Percentiles rank a stretch among this genome's conserved stretches.
phyloP scores from a whole-genome alignment of 1,140 invertebrate genomes.

The Cydia fagiglandana region DNA sequence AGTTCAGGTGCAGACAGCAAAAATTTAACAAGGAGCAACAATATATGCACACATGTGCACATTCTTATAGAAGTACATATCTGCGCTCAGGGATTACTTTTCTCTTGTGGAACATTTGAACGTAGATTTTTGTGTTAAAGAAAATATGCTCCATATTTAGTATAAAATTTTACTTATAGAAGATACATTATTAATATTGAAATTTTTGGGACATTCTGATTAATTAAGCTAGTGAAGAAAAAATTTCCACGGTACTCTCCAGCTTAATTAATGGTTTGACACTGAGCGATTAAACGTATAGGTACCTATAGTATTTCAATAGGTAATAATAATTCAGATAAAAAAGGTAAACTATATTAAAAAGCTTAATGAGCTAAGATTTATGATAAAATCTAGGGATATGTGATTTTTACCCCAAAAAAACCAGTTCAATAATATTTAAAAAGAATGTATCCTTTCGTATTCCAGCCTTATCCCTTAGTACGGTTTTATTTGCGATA shows the following conservation, averaged over 20 bases:
- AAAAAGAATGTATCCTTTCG: conserved; percentile 25
- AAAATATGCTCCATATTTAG: too few relatives aligned
- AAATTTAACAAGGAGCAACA: neutral
- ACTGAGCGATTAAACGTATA: too few relatives aligned
- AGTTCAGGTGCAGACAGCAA: neutral
- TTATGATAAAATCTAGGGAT: neutral
- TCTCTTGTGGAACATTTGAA: too few relatives aligned
- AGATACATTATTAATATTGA: too few relatives aligned
- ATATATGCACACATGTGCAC: neutral
- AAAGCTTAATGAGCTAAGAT: too few relatives aligned
- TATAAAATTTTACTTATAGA: too few relatives aligned
- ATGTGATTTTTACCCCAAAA: neutral
- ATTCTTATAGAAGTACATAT: neutral
- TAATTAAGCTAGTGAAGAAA: neutral
- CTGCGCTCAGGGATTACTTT: neutral
- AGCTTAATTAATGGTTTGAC: neutral
- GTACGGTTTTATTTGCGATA: conserved; percentile 37
- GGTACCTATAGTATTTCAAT: too few relatives aligned
- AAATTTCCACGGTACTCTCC: neutral
- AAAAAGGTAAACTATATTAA: too few relatives aligned
- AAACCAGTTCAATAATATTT: conserved; percentile 18
- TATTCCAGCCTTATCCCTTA: conserved; percentile 16
- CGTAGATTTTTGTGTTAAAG: too few relatives aligned
- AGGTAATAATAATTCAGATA: too few relatives aligned
- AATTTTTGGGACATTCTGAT: too few relatives aligned